Evolutionary conservation across 92 coral and sea anemone genomes (phyloP), one percentile per base, ranked within the genome.

Genomic region (Plumapathes pennacea): DNA sequence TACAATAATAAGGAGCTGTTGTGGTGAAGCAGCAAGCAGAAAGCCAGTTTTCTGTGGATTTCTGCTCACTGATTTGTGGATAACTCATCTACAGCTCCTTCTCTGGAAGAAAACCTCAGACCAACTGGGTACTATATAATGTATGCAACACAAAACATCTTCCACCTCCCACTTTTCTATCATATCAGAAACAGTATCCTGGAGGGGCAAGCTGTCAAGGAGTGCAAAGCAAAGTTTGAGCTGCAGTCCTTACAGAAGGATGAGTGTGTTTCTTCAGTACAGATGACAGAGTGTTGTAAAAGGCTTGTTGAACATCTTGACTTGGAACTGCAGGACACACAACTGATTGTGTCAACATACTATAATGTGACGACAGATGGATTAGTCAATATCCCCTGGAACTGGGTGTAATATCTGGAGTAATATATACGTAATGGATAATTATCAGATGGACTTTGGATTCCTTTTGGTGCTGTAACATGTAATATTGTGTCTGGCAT

Each of bases 301-400:
- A 59, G 85, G 18, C 57, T 89, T 21, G 27, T 69, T 23, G 26
- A 73, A 43, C 85, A 54, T 18, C 72, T 62, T 9, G 26, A 57
- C 25, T 52, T 69, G 30, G 65, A 78, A 25, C 73, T 89, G 43
- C 48, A 21, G 22, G 53, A 68, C 50, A 50, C 62, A 25, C 62
- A 43, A 21, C 18, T 89, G 47, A 62, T 62, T 14, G 66, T 89
- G 15, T 86, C 89, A 6, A 81, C 76, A 53, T 76, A 69, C 78
- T 89, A 89, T 50, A 80, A 72, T 12, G 85, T 85, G 9, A 74
- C 83, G 5, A 86, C 77, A 38, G 97, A 89, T 62, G 97, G 97
- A 18, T 71, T 57, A 5, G 36, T 89, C 5, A 80, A 69, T 25
- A 76, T 89, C 37, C 97, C 97, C 5, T 89, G 97, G 97, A 88